These are phyloP conservation scores for Mylabris phalerata DNA, from an alignment of 1,140 invertebrate species.

Conservation along the genomic window DNA sequence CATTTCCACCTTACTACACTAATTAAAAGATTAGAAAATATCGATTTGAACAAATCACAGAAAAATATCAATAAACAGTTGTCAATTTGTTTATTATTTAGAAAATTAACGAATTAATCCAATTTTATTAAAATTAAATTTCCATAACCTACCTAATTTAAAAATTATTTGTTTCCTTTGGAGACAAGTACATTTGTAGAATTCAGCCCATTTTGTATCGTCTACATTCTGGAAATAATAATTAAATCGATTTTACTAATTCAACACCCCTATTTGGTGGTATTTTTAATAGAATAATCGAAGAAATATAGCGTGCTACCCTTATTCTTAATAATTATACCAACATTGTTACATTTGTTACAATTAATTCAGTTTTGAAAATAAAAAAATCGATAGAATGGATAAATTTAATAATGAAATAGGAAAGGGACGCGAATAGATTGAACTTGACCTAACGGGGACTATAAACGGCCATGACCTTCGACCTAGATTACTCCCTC, in stretches of 20 bases:
- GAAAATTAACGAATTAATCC: not conserved
- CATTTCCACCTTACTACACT: conserved; percentile 38
- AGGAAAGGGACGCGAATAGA: conserved; percentile 7
- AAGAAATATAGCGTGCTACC: too few relatives aligned
- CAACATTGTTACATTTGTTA: too few relatives aligned
- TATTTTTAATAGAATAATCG: too few relatives aligned
- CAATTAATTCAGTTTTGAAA: too few relatives aligned
- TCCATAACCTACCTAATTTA: too few relatives aligned
- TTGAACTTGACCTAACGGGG: conserved; percentile 32
- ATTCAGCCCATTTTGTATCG: conserved; percentile 37
- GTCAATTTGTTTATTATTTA: not conserved
- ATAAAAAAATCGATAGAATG: too few relatives aligned
- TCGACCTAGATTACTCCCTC: conserved; percentile 23
- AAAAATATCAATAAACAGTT: not conserved
- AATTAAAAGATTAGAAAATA: not conserved
- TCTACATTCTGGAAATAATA: conserved; percentile 27
- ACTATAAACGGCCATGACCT: conserved; percentile 21
- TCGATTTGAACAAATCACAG: not conserved
- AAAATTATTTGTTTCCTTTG: conserved; percentile 20
- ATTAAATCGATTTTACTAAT: too few relatives aligned
- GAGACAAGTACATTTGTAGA: conserved; percentile 15
- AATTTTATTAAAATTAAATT: not conserved
- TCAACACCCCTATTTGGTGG: too few relatives aligned
- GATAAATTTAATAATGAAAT: too few relatives aligned
- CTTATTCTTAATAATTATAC: too few relatives aligned